Conservation (phyloP, 2,888 invertebrate species). For the Stegana nigrithorax region DNA sequence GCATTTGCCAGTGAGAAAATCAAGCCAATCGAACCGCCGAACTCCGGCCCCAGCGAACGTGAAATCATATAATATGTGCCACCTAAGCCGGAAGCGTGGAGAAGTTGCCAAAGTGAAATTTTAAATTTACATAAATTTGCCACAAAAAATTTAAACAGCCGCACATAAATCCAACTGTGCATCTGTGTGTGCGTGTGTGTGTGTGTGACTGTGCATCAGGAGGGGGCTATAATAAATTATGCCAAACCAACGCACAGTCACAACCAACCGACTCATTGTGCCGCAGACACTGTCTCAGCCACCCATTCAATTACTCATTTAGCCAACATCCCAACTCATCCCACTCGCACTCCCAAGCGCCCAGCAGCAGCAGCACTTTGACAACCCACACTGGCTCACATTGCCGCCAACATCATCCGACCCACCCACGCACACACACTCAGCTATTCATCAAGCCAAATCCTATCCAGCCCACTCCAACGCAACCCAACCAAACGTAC, state of each 20-base stretch:
- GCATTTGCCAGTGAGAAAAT: slow-evolving; percentile 97
- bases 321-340: too few relatives aligned
- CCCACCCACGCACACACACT: background rate
- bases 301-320: background rate
- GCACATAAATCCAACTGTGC: too few relatives aligned
- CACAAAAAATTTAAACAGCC: slow-evolving; percentile 21
- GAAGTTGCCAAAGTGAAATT: background rate
- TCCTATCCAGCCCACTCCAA: background rate
- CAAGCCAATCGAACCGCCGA: slow-evolving; percentile 94
- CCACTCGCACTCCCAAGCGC: too few relatives aligned
- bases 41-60: slow-evolving; percentile 95
- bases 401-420: too few relatives aligned
- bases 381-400: too few relatives aligned
- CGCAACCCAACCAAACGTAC: too few relatives aligned
- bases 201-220: too few relatives aligned
- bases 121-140: slow-evolving; percentile 23
- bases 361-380: too few relatives aligned
- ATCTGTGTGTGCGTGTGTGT: background rate
- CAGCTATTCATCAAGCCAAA: too few relatives aligned
- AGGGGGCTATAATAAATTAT: slow-evolving; percentile 4
- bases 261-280: background rate
- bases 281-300: background rate
- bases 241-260: background rate
- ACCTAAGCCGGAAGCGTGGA: slow-evolving; percentile 71
- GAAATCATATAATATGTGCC: slow-evolving; percentile 99